phyloP scores from a whole-genome alignment of 2,888 invertebrate genomes.

The Apamea anceps region DNA sequence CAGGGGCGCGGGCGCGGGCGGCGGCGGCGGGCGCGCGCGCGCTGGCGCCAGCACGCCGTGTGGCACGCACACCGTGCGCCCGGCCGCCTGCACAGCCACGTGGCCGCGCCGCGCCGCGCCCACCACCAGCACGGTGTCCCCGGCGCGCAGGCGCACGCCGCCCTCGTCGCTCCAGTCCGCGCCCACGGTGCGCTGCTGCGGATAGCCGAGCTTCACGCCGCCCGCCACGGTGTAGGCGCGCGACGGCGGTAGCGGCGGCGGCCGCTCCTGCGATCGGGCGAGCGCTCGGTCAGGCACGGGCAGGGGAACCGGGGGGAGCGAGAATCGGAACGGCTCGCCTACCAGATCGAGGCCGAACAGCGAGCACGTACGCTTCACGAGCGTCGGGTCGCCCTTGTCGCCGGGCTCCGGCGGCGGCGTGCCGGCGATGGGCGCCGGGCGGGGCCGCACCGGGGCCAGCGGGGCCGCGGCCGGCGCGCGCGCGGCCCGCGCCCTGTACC shows the following conservation, averaged over 20 bases:
- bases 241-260: slow-evolving; percentile 97
- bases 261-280: slow-evolving; percentile 92
- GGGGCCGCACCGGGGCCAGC: slow-evolving; percentile 92
- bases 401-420: slow-evolving; percentile 96
- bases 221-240: slow-evolving; percentile 97
- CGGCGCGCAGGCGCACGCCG: slow-evolving; percentile 91
- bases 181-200: slow-evolving; percentile 97
- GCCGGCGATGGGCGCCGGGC: slow-evolving; percentile 97
- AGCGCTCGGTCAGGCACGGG: slow-evolving; percentile 28
- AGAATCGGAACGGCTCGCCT: slow-evolving; percentile 70
- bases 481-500: slow-evolving; percentile 91
- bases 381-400: slow-evolving; percentile 96
- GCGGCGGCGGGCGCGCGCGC: slow-evolving; percentile 80
- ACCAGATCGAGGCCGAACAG: slow-evolving; percentile 97
- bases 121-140: slow-evolving; percentile 96
- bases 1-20: slow-evolving; percentile 68
- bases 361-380: slow-evolving; percentile 97
- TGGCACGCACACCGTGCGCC: slow-evolving; percentile 83
- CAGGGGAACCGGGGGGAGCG: slow-evolving; percentile 36
- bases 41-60: slow-evolving; percentile 86
- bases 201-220: slow-evolving; percentile 97
- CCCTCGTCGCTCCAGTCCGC: slow-evolving; percentile 93
- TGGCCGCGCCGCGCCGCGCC: slow-evolving; percentile 97
- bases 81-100: slow-evolving; percentile 93
- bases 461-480: slow-evolving; percentile 61